Evolutionary conservation across 2,888 invertebrate genomes (phyloP).

Genomic region (Conus canariensis): DNA sequence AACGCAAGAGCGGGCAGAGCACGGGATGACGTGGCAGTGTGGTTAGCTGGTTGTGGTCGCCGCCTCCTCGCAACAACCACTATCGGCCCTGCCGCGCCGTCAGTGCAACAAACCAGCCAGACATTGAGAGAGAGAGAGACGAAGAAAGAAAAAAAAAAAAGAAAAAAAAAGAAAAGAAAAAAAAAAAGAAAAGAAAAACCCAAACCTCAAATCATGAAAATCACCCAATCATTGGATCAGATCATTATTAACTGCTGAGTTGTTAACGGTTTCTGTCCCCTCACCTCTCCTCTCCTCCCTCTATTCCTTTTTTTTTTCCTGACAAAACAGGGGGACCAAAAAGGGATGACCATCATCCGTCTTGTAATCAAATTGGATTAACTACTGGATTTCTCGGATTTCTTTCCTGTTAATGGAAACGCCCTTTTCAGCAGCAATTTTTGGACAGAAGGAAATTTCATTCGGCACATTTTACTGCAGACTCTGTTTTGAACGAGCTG

Average conservation of each 20-base stretch:
- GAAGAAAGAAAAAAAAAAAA: not conserved
- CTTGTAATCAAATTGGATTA: too few relatives aligned
- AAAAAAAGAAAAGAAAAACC: not conserved
- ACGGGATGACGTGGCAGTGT: conserved; percentile 92
- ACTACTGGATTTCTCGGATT: too few relatives aligned
- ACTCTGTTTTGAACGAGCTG: too few relatives aligned
- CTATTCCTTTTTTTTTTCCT: not conserved
- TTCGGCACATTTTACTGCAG: too few relatives aligned
- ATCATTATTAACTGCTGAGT: conserved; percentile 18
- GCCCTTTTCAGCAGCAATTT: too few relatives aligned
- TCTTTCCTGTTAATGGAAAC: too few relatives aligned
- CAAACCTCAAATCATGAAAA: not conserved
- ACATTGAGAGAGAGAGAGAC: not conserved
- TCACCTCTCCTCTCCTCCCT: too few relatives aligned
- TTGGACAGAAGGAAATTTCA: too few relatives aligned
- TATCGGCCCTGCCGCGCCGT: conserved; percentile 90
- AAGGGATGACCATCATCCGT: too few relatives aligned
- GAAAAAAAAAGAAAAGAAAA: not conserved
- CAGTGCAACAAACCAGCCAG: conserved; percentile 39
- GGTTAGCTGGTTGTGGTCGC: conserved; percentile 98
- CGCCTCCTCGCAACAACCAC: conserved; percentile 87
- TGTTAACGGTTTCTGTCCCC: too few relatives aligned
- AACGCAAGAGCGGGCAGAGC: conserved; percentile 46
- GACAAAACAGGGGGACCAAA: too few relatives aligned
- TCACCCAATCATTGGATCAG: conserved; percentile 21